Evolutionary conservation across 2,888 invertebrate species (phyloP).

Genomic region (Leptinotarsa rubiginosa): DNA sequence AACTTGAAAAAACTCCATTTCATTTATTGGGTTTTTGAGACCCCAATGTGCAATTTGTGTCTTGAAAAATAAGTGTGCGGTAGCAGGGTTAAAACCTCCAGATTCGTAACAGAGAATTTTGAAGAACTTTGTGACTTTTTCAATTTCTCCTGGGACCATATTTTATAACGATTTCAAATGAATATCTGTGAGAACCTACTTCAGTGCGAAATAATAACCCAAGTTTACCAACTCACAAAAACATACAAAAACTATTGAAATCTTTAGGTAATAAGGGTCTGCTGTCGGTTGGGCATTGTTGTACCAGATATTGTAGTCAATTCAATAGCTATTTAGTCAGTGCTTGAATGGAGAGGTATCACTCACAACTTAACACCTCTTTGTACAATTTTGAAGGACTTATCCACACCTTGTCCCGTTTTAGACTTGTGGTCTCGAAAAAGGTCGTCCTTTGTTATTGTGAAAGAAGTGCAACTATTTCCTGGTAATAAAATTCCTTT

Average conservation of each 20-base stretch:
- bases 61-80: too few species aligned
- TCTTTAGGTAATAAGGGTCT: constrained; percentile 9
- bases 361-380: constrained; percentile 42
- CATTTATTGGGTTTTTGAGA: too few species aligned
- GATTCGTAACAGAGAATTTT: too few species aligned
- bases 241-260: not conserved
- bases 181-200: too few species aligned
- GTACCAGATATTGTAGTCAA: constrained; percentile 15
- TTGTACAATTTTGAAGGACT: constrained; percentile 34
- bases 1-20: too few species aligned
- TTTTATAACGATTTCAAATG: too few species aligned
- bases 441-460: constrained; percentile 22
- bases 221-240: not conserved
- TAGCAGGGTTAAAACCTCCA: too few species aligned
- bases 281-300: constrained; percentile 13
- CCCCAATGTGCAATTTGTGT: too few species aligned
- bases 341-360: constrained; percentile 28
- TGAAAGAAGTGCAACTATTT: constrained; percentile 17
- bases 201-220: too few species aligned
- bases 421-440: constrained; percentile 36
- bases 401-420: constrained; percentile 32
- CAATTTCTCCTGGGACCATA: too few species aligned
- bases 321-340: constrained; percentile 20
- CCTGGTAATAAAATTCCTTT: not conserved
- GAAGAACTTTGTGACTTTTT: too few species aligned